Evolutionary conservation across 2,113 vertebrate genomes (phyloP).

Genomic region (Emydocephalus ijimae): DNA sequence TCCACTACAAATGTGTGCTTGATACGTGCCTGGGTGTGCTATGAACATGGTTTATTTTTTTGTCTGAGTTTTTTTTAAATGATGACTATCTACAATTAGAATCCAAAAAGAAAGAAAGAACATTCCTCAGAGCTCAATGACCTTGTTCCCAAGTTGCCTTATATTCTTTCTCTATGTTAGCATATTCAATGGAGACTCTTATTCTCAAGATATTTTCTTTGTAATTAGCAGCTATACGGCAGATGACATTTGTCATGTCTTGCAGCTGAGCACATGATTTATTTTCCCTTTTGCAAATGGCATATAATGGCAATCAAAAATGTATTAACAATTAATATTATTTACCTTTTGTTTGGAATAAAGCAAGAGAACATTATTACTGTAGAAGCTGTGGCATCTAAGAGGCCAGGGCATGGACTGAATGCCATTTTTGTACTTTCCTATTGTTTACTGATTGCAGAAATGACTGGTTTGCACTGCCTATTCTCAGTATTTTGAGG

Average conservation of each 20-base stretch:
- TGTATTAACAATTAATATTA: neutral
- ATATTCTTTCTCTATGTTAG: neutral
- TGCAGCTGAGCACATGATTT: neutral
- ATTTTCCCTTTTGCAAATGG: neutral
- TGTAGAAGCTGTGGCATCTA: neutral
- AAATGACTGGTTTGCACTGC: neutral
- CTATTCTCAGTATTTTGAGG: neutral
- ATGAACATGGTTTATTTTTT: neutral
- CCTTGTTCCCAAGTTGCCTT: neutral
- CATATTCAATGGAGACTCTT: neutral
- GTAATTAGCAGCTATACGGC: neutral
- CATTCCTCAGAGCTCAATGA: neutral
- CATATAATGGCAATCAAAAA: neutral
- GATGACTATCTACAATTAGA: neutral
- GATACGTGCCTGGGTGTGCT: neutral
- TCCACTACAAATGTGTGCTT: neutral
- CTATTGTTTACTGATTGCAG: neutral
- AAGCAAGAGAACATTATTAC: neutral
- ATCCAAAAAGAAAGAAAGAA: neutral
- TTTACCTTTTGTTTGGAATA: neutral
- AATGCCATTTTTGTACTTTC: neutral
- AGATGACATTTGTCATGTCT: neutral
- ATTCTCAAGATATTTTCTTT: neutral
- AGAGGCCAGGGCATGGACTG: neutral
- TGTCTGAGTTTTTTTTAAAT: neutral